Conservation (phyloP, 2,113 vertebrate species). For the Rana temporaria region DNA sequence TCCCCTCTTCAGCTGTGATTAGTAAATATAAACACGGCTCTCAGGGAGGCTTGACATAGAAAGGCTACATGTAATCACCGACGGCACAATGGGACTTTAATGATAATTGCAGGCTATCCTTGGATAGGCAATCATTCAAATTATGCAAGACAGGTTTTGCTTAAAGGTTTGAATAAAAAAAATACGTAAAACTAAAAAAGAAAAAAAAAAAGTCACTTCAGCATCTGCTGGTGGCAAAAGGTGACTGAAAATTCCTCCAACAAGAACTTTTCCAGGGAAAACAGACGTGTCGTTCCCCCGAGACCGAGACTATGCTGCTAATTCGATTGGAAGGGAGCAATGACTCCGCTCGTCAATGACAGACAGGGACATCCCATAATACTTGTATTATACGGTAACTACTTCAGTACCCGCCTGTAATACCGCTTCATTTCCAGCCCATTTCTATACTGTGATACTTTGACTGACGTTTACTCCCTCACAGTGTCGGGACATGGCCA, state of each 20-base stretch:
- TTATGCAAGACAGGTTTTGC: slow-evolving; percentile 59
- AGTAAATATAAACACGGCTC: slow-evolving; percentile 44
- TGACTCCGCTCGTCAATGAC: not conserved
- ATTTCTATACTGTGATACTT: no score
- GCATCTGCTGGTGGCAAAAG: slow-evolving; percentile 63
- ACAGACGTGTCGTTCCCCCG: slow-evolving; percentile 32
- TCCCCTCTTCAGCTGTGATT: slow-evolving; percentile 48
- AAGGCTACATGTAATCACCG: slow-evolving; percentile 59
- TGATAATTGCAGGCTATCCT: slow-evolving; percentile 69
- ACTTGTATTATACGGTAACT: no score
- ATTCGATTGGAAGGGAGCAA: slow-evolving; percentile 66
- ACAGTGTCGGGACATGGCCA: no score
- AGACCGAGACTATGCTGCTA: slow-evolving; percentile 56
- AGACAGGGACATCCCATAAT: no score
- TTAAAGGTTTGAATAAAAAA: slow-evolving; percentile 59
- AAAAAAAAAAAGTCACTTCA: slow-evolving; percentile 49
- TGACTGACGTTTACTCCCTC: no score
- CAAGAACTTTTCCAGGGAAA: slow-evolving; percentile 39
- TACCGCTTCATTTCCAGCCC: no score
- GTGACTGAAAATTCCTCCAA: slow-evolving; percentile 58
- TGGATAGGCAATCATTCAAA: slow-evolving; percentile 50
- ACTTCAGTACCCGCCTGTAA: no score
- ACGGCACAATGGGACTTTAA: slow-evolving; percentile 67
- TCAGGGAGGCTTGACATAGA: slow-evolving; percentile 51
- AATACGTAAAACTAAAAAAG: slow-evolving; percentile 21